Conservation (phyloP, 2,888 invertebrate genomes). For the Trichogramma dendrolimi region DNA sequence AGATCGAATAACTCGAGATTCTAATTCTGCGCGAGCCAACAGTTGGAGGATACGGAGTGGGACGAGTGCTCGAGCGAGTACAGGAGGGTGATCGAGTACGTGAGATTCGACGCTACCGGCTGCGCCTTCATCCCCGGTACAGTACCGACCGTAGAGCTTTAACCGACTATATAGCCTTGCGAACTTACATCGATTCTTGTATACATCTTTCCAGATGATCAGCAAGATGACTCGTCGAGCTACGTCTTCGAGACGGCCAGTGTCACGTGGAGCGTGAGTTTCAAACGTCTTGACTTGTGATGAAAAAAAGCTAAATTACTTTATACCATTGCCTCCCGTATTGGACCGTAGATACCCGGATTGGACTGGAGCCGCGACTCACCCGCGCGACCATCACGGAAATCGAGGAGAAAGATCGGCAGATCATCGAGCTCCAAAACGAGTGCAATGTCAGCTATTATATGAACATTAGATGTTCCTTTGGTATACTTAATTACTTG, state of each 20-base stretch:
- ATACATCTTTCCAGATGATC: no score
- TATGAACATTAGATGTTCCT: not conserved
- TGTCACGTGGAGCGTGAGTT: not conserved
- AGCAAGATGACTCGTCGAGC: no score
- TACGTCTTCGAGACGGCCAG: not conserved
- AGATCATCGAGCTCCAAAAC: slow-evolving; percentile 41
- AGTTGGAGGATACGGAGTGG: not conserved
- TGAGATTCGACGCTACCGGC: no score
- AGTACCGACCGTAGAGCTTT: no score
- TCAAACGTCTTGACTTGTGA: not conserved
- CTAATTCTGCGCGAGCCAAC: no score
- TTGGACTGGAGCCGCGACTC: slow-evolving; percentile 16
- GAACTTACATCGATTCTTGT: no score
- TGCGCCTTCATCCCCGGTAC: no score
- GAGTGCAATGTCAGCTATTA: slow-evolving; percentile 10
- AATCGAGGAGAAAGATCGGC: slow-evolving; percentile 44
- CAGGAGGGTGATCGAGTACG: no score
- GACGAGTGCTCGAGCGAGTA: not conserved
- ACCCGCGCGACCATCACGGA: slow-evolving; percentile 38
- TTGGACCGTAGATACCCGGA: slow-evolving; percentile 11
- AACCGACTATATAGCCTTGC: no score
- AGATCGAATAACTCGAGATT: no score
- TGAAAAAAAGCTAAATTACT: not conserved
- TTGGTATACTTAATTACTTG: not conserved
- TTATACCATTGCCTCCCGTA: not conserved